phyloP scores from a whole-genome alignment of 2,888 invertebrate genomes.

The Heliconius sara region DNA sequence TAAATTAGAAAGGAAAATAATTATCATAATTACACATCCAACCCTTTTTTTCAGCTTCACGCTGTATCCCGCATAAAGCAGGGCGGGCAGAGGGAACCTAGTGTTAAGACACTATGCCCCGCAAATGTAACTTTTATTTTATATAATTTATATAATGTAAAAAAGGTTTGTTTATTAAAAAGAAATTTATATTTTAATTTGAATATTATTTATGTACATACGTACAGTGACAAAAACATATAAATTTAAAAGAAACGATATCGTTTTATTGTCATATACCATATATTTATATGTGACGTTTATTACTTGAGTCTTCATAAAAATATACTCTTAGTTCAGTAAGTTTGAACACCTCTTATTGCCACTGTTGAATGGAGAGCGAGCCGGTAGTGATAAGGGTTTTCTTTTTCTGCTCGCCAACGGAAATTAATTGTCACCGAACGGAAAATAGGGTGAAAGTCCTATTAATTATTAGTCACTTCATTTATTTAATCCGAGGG shows the following conservation, averaged over 20 bases:
- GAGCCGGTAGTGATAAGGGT: constrained; percentile 79
- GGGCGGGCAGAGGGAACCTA: no score
- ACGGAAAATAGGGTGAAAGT: constrained; percentile 84
- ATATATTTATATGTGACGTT: neutral
- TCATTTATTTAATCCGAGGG: constrained; percentile 82
- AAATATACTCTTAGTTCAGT: constrained; percentile 37
- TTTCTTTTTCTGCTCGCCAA: constrained; percentile 76
- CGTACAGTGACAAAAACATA: neutral
- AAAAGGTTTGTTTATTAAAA: neutral
- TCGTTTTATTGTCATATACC: no score
- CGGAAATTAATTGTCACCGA: constrained; percentile 84
- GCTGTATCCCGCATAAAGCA: no score
- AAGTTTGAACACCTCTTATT: constrained; percentile 62
- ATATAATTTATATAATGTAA: no score
- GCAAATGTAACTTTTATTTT: no score
- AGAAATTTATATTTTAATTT: neutral
- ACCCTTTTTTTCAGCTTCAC: no score
- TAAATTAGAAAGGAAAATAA: neutral
- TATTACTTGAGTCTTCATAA: neutral
- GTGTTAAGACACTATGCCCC: no score
- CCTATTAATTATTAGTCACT: constrained; percentile 84
- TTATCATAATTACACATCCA: neutral
- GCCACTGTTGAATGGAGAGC: constrained; percentile 72
- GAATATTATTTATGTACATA: neutral
- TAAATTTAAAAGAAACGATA: no score